Percentiles rank a stretch among this genome's conserved stretches.
phyloP scores from a whole-genome alignment of 2,888 invertebrate species.

The Nebria brevicollis region DNA sequence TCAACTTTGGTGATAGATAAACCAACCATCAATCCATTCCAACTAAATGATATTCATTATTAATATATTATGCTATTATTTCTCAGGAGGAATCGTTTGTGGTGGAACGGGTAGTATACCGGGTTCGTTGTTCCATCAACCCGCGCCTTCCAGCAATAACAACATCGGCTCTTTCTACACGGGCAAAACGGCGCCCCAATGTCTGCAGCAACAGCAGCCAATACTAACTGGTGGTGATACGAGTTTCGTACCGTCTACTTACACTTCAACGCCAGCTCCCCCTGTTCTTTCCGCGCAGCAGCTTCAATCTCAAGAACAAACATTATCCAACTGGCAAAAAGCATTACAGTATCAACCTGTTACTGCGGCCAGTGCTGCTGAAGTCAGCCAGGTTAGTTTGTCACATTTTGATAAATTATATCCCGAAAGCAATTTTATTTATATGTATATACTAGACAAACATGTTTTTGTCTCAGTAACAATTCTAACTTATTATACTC shows the following conservation, averaged over 20 bases:
- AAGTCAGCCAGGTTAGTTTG: conserved; percentile 65
- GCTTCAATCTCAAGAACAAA: conserved; percentile 58
- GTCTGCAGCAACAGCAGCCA: conserved; percentile 57
- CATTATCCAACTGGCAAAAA: conserved; percentile 62
- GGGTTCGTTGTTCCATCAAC: conserved; percentile 60
- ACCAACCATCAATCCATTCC: no score
- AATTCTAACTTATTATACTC: not conserved
- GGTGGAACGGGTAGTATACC: conserved; percentile 61
- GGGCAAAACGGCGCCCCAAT: conserved; percentile 53
- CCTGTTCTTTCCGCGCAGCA: conserved; percentile 56
- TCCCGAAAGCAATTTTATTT: no score
- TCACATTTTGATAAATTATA: conserved; percentile 17
- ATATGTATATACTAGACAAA: no score
- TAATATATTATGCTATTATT: conserved; percentile 24
- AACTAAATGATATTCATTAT: no score
- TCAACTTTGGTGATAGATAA: no score
- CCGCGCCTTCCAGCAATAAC: conserved; percentile 54
- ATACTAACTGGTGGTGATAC: conserved; percentile 58
- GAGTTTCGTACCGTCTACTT: conserved; percentile 35
- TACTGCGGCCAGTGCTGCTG: conserved; percentile 58
- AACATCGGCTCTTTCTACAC: conserved; percentile 62
- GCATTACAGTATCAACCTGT: conserved; percentile 48
- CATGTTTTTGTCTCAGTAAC: not conserved
- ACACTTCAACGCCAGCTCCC: conserved; percentile 62
- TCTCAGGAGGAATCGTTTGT: conserved; percentile 61